Base-by-base conservation (phyloP, 2,113 vertebrate genomes). In the Typhlomys cinereus region DNA sequence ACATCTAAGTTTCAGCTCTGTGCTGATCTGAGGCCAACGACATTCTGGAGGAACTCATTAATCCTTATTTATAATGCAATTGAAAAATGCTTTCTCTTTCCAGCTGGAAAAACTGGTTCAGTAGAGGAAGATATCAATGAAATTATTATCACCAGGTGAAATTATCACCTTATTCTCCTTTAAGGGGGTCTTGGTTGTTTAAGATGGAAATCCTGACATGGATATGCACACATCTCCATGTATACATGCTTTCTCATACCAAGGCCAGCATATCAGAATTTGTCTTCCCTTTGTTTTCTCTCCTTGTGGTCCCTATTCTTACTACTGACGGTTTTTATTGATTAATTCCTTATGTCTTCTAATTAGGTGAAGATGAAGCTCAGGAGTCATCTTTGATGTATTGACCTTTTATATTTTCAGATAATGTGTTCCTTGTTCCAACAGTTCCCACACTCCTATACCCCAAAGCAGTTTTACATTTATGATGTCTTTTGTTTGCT, bases 61-160 rank as follows among this genome's bases (percentile, higher is more conserved):
- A 80, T 89, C 54, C 41, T 17, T 86, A 44, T 92, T 92, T 88
- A 89, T 48, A 73, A 17, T 54, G 39, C 12, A 64, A 73, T 50
- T 92, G 59, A 23, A 88, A 85, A 88, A 76, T 57, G 73, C 48
- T 76, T 96, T 57, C 54, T 78, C n/a, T 39, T 90, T 73, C 39
- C 52, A 88, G 50, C 74, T 92, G 57, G 91, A 88, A 95, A 90
- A 90, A 82, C 86, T 80, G 44, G 67, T 85, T 81, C 76, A 88
- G 25, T 46, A 59, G 29, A 62, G 76, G 67, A 90, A 71, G 50
- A 57, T 67, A 75, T 54, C 50, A 54, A 46, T 76, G 46, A 85
- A 87, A 93, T 86, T 50, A 93, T 88, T 50, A 46, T 62, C 78
- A 61, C 44, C 3, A 59, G 44, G 78, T 88, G 54, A 67, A 85